These are phyloP conservation scores for Lycodopsis pacificus DNA, from an alignment of 2,797 vertebrate species.

Conservation along the genomic window DNA sequence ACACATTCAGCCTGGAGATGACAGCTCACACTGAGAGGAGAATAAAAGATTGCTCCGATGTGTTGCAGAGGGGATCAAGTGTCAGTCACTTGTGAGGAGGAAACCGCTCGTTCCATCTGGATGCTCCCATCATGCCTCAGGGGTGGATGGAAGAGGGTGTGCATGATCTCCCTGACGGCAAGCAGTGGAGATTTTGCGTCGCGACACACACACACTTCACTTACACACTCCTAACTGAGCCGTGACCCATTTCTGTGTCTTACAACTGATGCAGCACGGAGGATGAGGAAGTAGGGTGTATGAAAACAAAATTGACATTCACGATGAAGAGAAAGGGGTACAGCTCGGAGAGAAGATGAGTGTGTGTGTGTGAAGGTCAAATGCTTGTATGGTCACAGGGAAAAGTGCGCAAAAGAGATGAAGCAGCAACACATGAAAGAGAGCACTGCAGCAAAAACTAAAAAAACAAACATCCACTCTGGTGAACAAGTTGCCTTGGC, in stretches of 20 bases:
- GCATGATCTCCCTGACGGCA: conserved; percentile 6
- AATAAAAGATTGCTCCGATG: conserved; percentile 32
- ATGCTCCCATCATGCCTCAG: conserved; percentile 37
- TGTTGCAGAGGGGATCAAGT: conserved; percentile 41
- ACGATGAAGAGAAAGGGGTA: background rate
- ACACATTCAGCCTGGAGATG: conserved; percentile 11
- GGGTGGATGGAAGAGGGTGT: background rate
- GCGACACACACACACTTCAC: conserved; percentile 1
- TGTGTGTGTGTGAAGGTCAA: conserved; percentile 72
- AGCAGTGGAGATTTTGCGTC: conserved; percentile 20
- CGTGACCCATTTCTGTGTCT: conserved; percentile 57
- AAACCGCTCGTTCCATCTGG: conserved; percentile 28
- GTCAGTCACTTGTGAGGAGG: conserved; percentile 45
- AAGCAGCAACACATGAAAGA: conserved; percentile 43
- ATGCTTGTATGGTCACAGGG: conserved; percentile 55
- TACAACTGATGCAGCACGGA: conserved; percentile 37
- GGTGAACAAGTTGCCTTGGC: conserved; percentile 54
- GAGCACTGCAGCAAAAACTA: conserved; percentile 84
- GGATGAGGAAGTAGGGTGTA: background rate
- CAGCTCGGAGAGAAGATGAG: conserved; percentile 22
- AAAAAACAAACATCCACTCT: conserved; percentile 39
- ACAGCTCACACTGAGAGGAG: conserved; percentile 34
- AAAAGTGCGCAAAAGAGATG: conserved; percentile 40
- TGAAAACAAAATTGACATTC: conserved; percentile 28
- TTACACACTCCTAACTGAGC: conserved; percentile 11